Base-by-base conservation (phyloP, 2,888 invertebrate species). In the Drosophila mimetica region DNA sequence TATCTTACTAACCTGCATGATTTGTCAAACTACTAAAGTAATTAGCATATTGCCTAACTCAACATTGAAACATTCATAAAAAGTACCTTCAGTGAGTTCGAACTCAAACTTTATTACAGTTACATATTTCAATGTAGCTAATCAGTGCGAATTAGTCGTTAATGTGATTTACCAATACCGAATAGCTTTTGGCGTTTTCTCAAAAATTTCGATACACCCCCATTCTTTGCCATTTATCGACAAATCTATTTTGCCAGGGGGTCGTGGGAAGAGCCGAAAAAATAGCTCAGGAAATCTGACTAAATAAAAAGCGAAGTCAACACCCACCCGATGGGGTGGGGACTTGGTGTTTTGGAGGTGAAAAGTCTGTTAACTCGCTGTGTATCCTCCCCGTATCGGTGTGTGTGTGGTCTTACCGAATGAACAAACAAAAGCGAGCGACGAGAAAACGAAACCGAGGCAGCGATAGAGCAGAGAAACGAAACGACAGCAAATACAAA, bases 341-440 rank as follows among this genome's bases (percentile, higher is more conserved):
- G 53, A 28, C 32, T 34, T 42, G 57, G 48, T 13, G 50, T 18
- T 39, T 52, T 30, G 66, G 74, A 66, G 58, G 77, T 71, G 57
- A 75, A 58, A 50, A 67, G 44, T 61, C 70, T 76, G 79, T 76
- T 76, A 74, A 65, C 64, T 71, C 59, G 48, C 59, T 53, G 34
- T 63, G 76, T 71, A 65, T 65, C 53, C 71, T 46, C 54, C 73
- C 63, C 52, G 59, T 47, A 63, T 28, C 60, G 25, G 14, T 69
- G 37, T 25, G 55, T 60, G 34, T 51, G 47, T 60, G 51, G 32
- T 47, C 57, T 54, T 71, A 73, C 77, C 79, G 86, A 83, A 77
- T 79, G 79, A 66, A 70, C 75, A 75, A 80, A 78, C 80, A 86
- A 83, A 82, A 86, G 73, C 75, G 64, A 73, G 47, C 57, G 39